Base-by-base conservation (phyloP, 2,797 vertebrate genomes). In the Coreius guichenoti region DNA sequence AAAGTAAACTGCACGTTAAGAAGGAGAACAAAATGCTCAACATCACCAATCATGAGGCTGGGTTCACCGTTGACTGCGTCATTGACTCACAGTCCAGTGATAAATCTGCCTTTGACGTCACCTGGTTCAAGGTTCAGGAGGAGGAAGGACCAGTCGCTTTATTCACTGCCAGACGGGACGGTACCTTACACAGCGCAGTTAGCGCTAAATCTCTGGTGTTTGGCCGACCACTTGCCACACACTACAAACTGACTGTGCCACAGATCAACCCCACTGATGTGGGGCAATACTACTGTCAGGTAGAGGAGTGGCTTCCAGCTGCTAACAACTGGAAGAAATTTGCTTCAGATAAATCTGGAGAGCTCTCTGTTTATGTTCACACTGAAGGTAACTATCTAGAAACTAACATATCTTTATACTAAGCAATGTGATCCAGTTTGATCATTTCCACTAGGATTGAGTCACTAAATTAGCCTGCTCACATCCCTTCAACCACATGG, bases 221-320 rank as follows among this genome's bases (percentile, higher is more conserved):
- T 69, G 61, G 14, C 12, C 93, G 88, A 12, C 91, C 94, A 12
- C 26, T 43, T 11, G 68, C 84, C 45, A 87, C 56, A 14, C 77
- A 61, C 0, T 95, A 92, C 81, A 91, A 7, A 80, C 90, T 95
- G 1, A 92, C 88, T 0, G 51, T 95, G 5, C 16, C 58, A 1
- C 86, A 75, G 0, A 85, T 89, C 1, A 17, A 4, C 3, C 76
- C 75, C 0, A 2, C 73, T 0, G 93, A 96, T 7, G 65, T 67
- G n/a, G 96, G 97, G 12, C 26, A 4, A 6, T 98, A 97, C 86
- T 93, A 88, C 91, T 98, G 97, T 76, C 85, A 90, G 4, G 95
- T 96, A 31, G 93, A 95, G 21, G 97, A 99, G 84, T 97, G 96
- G 97, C 84, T 95, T 33, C 91, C 87, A 51, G 91, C 88, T 14